phyloP scores from a whole-genome alignment of 2,797 vertebrate genomes.

The Jordanella pulchra region DNA sequence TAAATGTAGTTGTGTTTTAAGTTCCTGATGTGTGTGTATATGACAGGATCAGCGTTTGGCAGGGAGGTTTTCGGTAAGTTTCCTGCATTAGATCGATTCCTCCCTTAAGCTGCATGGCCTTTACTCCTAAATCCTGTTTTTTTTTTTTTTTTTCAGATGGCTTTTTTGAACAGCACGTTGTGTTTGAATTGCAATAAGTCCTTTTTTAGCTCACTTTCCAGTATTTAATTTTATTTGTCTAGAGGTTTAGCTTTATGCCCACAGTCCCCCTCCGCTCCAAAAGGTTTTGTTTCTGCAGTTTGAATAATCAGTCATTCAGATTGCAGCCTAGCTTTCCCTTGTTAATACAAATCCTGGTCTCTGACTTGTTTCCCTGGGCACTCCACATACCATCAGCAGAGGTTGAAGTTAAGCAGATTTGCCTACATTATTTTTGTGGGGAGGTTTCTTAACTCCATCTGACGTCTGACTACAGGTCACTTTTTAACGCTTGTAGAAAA shows the following conservation, averaged over 20 bases:
- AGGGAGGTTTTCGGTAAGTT: slow-evolving; percentile 79
- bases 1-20: slow-evolving; percentile 18
- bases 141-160: not conserved
- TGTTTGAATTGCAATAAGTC: slow-evolving; percentile 6
- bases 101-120: slow-evolving; percentile 40
- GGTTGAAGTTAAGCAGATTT: slow-evolving; percentile 60
- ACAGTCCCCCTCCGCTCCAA: slow-evolving; percentile 23
- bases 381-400: slow-evolving; percentile 37
- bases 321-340: slow-evolving; percentile 49
- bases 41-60: slow-evolving; percentile 81
- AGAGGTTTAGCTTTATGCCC: slow-evolving; percentile 19
- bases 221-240: not conserved
- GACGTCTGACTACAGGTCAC: slow-evolving; percentile 21
- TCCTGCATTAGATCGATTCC: slow-evolving; percentile 28
- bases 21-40: slow-evolving; percentile 58
- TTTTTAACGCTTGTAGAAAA: slow-evolving; percentile 30
- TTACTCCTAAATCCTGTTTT: not conserved
- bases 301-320: slow-evolving; percentile 33
- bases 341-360: slow-evolving; percentile 38
- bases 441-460: slow-evolving; percentile 21
- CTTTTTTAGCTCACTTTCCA: not conserved
- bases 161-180: slow-evolving; percentile 11
- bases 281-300: slow-evolving; percentile 13
- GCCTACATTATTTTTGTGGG: not conserved
- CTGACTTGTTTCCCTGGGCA: slow-evolving; percentile 23